A percentile compares a stretch with the other conserved stretches of the same genome.
phyloP scores from a whole-genome alignment of 30 jellyfish, hydroid and myxozoan species.

The Clytia hemisphaerica region DNA sequence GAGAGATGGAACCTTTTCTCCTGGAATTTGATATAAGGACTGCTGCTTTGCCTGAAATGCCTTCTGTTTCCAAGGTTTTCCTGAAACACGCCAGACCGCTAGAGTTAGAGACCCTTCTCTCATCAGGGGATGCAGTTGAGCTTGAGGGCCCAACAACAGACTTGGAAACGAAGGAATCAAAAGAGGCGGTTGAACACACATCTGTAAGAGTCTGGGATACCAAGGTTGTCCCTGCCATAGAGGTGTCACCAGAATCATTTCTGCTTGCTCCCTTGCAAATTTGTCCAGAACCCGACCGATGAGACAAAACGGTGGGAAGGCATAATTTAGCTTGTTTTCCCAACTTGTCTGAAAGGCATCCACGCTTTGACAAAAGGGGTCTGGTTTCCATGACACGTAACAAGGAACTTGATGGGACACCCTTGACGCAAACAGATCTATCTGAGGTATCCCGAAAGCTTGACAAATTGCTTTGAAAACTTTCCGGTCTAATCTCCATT shows the following conservation, averaged over 20 bases:
- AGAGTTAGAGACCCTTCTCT: constrained; percentile 8
- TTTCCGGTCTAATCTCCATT: constrained; percentile 19
- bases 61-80: constrained; percentile 3
- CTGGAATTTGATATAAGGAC: constrained; percentile 25
- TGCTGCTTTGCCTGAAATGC: constrained; percentile 24
- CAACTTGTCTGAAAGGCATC: constrained; percentile 29
- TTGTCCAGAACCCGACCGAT: constrained; percentile 23
- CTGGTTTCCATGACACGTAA: constrained; percentile 33
- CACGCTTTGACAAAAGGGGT: constrained; percentile 18
- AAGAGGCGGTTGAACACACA: constrained; percentile 17
- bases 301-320: constrained; percentile 38
- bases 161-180: not conserved
- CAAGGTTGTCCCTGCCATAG: constrained; percentile 29
- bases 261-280: constrained; percentile 2
- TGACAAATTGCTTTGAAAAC: constrained; percentile 21
- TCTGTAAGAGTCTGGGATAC: constrained; percentile 20
- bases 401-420: constrained; percentile 35
- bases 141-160: constrained; percentile 29
- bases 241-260: constrained; percentile 18
- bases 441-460: constrained; percentile 14
- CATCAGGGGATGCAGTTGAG: constrained; percentile 14
- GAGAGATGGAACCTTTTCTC: constrained; percentile 8
- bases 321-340: constrained; percentile 23
- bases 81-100: constrained; percentile 43
- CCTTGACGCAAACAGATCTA: constrained; percentile 41